Evolutionary conservation across 2,113 vertebrate genomes (phyloP), one percentile per base, ranked within the genome.

Genomic region (Rynchops niger): DNA sequence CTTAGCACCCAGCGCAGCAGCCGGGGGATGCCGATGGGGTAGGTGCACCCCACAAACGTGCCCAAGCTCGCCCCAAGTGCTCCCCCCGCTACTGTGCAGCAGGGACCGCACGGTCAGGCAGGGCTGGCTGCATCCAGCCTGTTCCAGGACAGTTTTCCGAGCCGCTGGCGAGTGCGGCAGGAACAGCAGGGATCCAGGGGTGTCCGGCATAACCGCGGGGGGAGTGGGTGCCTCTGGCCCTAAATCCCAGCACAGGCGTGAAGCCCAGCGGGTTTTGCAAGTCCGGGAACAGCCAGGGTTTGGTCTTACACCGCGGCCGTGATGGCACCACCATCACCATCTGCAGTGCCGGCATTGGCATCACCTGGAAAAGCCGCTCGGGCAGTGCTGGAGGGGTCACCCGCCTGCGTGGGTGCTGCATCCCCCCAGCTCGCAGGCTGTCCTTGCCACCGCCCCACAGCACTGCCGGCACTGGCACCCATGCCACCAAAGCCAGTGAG

Each of bases 331-430:
- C 3, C 1, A n/a, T 9, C 67, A 27, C 52, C 16, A 59, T 13
- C 49, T 1, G 2, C 53, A n/a, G 87, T 0, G 3, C 52, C 5
- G 2, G 71, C 1, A 0, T 11, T 15, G 42, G 40, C 47, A 72
- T 20, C 59, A 26, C 12, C 56, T 30, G 52, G 14, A 42, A 77
- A 65, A 52, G n/a, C 23, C 13, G 1, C 61, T 2, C 2, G 0
- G n/a, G 42, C 38, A 26, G 36, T 0, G 5, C 38, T 2, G 1
- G 53, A 30, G 58, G n/a, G 47, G 32, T 23, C 58, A 32, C 18
- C 30, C 4, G 9, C 30, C 55, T 15, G 29, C 1, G 2, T 1
- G 29, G 80, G 62, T 30, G 49, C 42, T 55, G 52, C 36, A 7
- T 53, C 55, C 49, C 49, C 9, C n/a, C 1, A 0, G 20, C 55